phyloP scores from a whole-genome alignment of 2,888 invertebrate species.

The Portevinia maculata region DNA sequence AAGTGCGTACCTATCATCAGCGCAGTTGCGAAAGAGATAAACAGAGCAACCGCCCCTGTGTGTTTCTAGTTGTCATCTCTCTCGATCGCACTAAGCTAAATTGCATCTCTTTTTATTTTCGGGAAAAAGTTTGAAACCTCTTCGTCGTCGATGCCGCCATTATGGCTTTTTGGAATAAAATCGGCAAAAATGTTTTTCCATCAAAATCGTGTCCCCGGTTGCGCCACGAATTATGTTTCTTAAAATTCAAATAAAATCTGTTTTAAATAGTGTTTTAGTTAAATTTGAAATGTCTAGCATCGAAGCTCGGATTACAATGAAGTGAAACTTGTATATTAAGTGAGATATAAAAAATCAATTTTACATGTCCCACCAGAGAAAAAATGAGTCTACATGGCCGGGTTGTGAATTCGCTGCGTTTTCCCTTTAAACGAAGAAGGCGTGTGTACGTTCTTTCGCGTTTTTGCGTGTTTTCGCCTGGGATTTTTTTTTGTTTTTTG shows the following conservation, averaged over 20 bases:
- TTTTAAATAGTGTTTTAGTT: conserved; percentile 36
- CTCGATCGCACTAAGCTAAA: conserved; percentile 70
- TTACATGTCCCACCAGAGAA: conserved; percentile 57
- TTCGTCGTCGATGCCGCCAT: conserved; percentile 86
- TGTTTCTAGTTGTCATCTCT: conserved; percentile 69
- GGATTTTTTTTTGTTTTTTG: conserved; percentile 28
- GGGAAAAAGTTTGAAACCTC: conserved; percentile 71
- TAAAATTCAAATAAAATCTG: conserved; percentile 50
- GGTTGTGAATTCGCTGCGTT: conserved; percentile 80
- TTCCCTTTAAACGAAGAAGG: conserved; percentile 77
- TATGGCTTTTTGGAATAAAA: conserved; percentile 87
- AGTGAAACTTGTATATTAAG: conserved; percentile 66
- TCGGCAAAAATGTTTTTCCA: conserved; percentile 78
- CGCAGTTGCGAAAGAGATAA: conserved; percentile 58
- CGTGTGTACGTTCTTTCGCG: conserved; percentile 79
- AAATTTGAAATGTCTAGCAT: background rate
- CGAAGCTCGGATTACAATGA: conserved; percentile 23
- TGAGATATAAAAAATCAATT: conserved; percentile 68
- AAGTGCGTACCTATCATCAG: conserved; percentile 22
- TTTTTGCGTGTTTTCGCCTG: conserved; percentile 49
- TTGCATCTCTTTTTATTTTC: conserved; percentile 73
- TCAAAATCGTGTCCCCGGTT: conserved; percentile 60
- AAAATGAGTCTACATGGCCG: conserved; percentile 61
- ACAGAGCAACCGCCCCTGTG: conserved; percentile 66
- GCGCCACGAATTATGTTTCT: conserved; percentile 9